A percentile compares a stretch with the other conserved stretches of the same genome.
These are phyloP conservation scores for Clupea harengus DNA, from an alignment of 2,113 vertebrate genomes.

Conservation along the genomic window DNA sequence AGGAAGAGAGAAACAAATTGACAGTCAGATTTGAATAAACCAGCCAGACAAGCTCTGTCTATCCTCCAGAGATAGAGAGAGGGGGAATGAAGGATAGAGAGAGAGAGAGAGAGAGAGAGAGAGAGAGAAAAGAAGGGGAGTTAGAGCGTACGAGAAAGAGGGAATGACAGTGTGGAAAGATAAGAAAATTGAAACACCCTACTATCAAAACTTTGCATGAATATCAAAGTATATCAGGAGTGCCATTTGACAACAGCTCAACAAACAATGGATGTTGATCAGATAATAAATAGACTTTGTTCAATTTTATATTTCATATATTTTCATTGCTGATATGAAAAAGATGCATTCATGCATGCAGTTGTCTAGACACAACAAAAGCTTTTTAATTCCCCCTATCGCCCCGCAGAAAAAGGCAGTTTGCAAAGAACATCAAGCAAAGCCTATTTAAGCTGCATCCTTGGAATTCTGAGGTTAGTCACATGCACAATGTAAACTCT, in stretches of 20 bases:
- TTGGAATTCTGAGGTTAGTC: slow-evolving; percentile 10
- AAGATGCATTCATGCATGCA: neutral
- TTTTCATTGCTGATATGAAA: neutral
- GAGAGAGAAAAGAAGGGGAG: neutral
- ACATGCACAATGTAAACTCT: slow-evolving; percentile 1
- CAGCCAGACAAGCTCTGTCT: slow-evolving; percentile 10
- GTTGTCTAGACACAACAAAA: slow-evolving; percentile 13
- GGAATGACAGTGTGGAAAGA: neutral
- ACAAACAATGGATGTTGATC: neutral
- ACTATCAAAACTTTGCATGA: neutral
- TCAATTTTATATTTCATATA: neutral
- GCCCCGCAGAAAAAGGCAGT: neutral
- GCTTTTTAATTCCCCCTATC: slow-evolving; percentile 6
- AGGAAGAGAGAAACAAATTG: neutral
- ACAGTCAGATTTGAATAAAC: slow-evolving; percentile 23
- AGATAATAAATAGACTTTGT: slow-evolving; percentile 8
- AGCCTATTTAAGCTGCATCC: neutral
- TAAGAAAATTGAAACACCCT: neutral
- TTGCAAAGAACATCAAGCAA: neutral
- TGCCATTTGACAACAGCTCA: neutral
- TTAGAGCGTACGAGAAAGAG: neutral
- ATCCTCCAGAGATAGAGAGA: slow-evolving; percentile 2
- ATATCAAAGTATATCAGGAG: neutral
- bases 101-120: slow-evolving; percentile 4
- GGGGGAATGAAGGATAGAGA: neutral